Percentiles rank a stretch among this genome's conserved stretches.
These are phyloP conservation scores for Tiaroga cobitis DNA, from an alignment of 2,797 vertebrate species.

Conservation along the genomic window DNA sequence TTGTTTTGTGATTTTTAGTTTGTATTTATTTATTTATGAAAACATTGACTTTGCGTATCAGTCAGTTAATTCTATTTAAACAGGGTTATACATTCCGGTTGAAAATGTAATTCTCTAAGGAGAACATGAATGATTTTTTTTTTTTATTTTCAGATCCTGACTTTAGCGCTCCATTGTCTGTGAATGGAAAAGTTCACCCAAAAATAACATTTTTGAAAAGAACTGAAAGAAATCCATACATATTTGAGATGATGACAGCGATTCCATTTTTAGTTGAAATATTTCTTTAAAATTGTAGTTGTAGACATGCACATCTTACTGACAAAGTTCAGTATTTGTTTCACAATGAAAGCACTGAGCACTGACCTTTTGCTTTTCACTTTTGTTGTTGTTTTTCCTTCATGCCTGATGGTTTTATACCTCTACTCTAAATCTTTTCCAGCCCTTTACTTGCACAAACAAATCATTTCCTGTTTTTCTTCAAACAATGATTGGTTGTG, in stretches of 20 bases:
- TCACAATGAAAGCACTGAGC: conserved; percentile 69
- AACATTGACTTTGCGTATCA: not conserved
- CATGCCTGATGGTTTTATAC: conserved; percentile 48
- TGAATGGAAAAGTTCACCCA: not conserved
- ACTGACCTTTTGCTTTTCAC: conserved; percentile 44
- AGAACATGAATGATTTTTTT: not conserved
- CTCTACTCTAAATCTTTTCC: conserved; percentile 34
- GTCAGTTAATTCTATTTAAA: not conserved
- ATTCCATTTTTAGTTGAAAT: conserved; percentile 1
- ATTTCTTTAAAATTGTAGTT: conserved; percentile 14
- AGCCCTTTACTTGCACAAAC: conserved; percentile 49
- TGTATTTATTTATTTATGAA: not conserved
- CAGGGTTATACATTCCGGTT: no score
- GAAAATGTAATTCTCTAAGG: not conserved
- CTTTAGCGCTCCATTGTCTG: not conserved
- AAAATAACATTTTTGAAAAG: not conserved
- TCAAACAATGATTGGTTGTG: conserved; percentile 11
- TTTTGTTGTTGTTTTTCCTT: conserved; percentile 32
- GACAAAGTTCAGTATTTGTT: conserved; percentile 30
- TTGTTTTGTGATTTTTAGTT: not conserved
- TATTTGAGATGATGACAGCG: not conserved
- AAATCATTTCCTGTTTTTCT: conserved; percentile 21
- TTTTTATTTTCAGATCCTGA: not conserved
- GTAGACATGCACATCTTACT: conserved; percentile 13
- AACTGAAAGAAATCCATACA: not conserved